Evolutionary conservation across 2,888 invertebrate genomes (phyloP).

Genomic region (Rhaphigaster nebulosa): DNA sequence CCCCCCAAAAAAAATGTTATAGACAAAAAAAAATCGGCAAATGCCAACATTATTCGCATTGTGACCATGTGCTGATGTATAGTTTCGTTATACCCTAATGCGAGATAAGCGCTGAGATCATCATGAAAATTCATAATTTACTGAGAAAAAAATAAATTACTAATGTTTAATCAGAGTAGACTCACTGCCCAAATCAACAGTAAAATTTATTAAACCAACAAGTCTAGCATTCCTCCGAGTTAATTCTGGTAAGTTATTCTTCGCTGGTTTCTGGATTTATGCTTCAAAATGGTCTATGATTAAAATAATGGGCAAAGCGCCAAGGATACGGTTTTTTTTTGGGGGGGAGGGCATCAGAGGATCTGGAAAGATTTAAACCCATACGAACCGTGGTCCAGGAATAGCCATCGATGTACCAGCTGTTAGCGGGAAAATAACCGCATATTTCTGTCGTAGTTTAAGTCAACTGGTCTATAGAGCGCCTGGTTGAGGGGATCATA

Average conservation of each 20-base stretch:
- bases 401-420: conserved; percentile 30
- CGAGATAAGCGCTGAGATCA: neutral
- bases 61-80: no score
- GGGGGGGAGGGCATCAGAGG: neutral
- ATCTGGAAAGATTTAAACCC: conserved; percentile 42
- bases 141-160: neutral
- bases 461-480: conserved; percentile 32
- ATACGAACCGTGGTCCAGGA: neutral
- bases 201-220: neutral
- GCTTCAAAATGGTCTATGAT: conserved; percentile 37
- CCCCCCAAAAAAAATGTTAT: no score
- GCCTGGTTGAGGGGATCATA: neutral
- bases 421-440: conserved; percentile 44
- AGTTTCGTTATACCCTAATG: neutral
- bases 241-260: conserved; percentile 6
- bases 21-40: no score
- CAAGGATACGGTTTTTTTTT: conserved; percentile 25
- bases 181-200: neutral
- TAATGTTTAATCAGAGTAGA: neutral
- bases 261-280: conserved; percentile 11
- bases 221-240: conserved; percentile 5
- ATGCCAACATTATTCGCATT: no score
- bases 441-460: conserved; percentile 39
- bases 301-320: neutral
- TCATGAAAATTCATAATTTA: neutral